Evolutionary conservation across 2,113 vertebrate genomes (phyloP).

Genomic region (Chloebia gouldiae): DNA sequence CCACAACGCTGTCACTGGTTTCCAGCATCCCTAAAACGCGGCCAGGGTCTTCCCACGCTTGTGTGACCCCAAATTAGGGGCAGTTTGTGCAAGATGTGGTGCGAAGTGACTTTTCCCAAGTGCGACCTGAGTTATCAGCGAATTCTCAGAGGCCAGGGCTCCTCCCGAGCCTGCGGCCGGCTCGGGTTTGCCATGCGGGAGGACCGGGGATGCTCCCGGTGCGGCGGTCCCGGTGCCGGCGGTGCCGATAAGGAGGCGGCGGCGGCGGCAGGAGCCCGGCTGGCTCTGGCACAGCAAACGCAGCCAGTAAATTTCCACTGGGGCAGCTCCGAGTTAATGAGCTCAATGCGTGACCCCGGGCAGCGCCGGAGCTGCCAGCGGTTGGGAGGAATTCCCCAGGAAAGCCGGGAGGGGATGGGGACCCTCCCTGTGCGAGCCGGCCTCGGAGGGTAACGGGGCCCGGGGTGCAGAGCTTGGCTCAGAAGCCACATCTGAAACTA

Average conservation of each 20-base stretch:
- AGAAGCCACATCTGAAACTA: accelerated
- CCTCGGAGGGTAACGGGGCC: accelerated
- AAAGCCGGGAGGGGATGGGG: background rate
- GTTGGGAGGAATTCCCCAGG: constrained; percentile 30
- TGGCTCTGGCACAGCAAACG: background rate
- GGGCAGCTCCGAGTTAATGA: constrained; percentile 48
- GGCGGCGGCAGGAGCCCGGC: background rate
- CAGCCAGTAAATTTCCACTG: constrained; percentile 68
- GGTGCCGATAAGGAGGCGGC: background rate
- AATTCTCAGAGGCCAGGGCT: background rate
- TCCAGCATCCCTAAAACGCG: background rate
- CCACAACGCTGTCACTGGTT: accelerated
- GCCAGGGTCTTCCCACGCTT: accelerated
- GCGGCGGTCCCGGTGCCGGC: background rate
- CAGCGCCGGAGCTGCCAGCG: constrained; percentile 5
- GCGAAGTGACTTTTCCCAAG: background rate
- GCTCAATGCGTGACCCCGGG: constrained; percentile 24
- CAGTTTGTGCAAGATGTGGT: accelerated
- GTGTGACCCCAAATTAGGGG: background rate
- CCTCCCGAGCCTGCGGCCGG: background rate
- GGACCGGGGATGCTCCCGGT: background rate
- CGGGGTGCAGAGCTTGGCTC: background rate
- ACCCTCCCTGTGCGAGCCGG: background rate
- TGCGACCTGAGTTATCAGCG: background rate
- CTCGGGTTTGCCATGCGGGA: accelerated